Conservation (phyloP, 2,797 vertebrate species). For the Myotis findleyi region DNA sequence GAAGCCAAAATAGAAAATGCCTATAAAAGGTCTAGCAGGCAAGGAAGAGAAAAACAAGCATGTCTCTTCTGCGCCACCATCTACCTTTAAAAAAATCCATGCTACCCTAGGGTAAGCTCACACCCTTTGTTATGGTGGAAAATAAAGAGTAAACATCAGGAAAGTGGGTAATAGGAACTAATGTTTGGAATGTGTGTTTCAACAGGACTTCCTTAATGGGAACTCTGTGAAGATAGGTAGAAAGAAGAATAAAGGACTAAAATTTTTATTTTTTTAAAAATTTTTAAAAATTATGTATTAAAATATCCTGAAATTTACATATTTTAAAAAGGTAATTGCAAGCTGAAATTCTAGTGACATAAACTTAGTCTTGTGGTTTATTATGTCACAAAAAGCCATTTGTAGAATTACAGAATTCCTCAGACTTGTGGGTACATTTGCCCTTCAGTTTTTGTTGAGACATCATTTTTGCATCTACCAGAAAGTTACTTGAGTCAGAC, state of each 20-base stretch:
- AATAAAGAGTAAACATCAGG: not conserved
- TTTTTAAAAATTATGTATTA: conserved; percentile 30
- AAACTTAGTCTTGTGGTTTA: conserved; percentile 58
- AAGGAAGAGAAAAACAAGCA: not conserved
- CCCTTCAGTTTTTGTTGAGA: conserved; percentile 52
- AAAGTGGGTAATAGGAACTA: not conserved
- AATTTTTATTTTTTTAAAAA: not conserved
- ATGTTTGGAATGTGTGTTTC: not conserved
- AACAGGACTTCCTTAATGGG: not conserved
- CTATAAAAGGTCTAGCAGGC: not conserved
- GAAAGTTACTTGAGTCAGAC: not conserved
- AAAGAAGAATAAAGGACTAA: not conserved
- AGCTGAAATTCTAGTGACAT: conserved; percentile 56
- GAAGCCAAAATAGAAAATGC: not conserved
- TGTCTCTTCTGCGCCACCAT: not conserved
- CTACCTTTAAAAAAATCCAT: not conserved
- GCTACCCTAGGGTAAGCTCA: not conserved
- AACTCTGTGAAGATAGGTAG: not conserved
- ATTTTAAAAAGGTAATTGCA: conserved; percentile 61
- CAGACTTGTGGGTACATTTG: not conserved
- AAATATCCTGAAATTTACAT: conserved; percentile 63
- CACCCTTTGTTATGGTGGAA: not conserved
- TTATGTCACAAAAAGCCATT: conserved; percentile 56
- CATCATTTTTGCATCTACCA: conserved; percentile 51
- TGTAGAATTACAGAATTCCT: conserved; percentile 16